A percentile compares a stretch with the other conserved stretches of the same genome.
Conservation (phyloP, 2,888 invertebrate genomes). For the Crematogaster levior region DNA sequence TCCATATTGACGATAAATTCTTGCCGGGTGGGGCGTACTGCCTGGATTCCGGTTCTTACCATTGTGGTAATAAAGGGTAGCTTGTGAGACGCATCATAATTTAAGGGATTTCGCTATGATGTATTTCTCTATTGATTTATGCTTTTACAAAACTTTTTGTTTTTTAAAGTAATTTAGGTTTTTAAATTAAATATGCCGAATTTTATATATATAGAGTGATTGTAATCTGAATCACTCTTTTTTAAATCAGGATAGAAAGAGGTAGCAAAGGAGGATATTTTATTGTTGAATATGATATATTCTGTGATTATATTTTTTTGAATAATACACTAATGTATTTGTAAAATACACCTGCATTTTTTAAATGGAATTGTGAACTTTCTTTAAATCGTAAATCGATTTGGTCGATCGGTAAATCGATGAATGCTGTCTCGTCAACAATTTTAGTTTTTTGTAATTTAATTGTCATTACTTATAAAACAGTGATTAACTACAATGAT, state of each 20-base stretch:
- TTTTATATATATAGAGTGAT: background rate
- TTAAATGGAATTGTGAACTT: background rate
- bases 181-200: background rate
- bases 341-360: background rate
- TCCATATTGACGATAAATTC: constrained; percentile 69
- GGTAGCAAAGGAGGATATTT: background rate
- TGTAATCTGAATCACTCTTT: background rate
- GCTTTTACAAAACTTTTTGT: constrained; percentile 8
- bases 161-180: background rate
- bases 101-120: constrained; percentile 48
- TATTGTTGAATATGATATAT: background rate
- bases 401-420: background rate
- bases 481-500: too few species aligned
- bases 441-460: background rate
- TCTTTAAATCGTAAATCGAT: background rate
- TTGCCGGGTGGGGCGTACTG: background rate
- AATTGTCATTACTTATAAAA: constrained; percentile 1
- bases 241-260: background rate
- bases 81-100: constrained; percentile 57
- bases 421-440: background rate
- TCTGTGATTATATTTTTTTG: background rate
- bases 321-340: background rate
- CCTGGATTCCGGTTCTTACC: constrained; percentile 27
- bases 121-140: constrained; percentile 70
- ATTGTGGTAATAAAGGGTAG: constrained; percentile 65